Percentiles rank a stretch among this genome's conserved stretches.
phyloP scores from a whole-genome alignment of 2,888 invertebrate species.

The Zygaena filipendulae region DNA sequence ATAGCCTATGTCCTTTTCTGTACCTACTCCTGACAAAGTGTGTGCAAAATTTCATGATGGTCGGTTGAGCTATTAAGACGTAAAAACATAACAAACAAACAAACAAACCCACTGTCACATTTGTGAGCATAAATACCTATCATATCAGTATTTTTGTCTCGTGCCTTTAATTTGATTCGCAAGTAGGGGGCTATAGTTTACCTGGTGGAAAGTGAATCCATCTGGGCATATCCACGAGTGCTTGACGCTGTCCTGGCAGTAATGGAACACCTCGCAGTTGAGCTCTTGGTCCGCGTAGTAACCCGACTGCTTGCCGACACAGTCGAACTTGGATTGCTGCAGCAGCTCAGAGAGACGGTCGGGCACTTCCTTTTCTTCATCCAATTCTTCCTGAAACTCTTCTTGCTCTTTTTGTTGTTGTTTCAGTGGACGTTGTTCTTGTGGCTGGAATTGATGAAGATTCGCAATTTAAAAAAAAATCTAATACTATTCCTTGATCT shows the following conservation, averaged over 20 bases:
- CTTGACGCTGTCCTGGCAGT: slow-evolving; percentile 89
- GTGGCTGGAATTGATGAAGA: slow-evolving; percentile 21
- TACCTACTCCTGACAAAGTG: too few species aligned
- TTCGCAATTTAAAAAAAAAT: not conserved
- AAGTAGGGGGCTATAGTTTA: too few species aligned
- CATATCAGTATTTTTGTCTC: too few species aligned
- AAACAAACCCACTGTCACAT: too few species aligned
- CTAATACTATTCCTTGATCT: too few species aligned
- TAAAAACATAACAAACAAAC: too few species aligned
- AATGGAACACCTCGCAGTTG: slow-evolving; percentile 92
- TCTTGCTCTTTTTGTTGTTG: slow-evolving; percentile 23
- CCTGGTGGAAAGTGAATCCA: slow-evolving; percentile 89
- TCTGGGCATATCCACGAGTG: slow-evolving; percentile 96
- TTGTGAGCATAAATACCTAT: too few species aligned
- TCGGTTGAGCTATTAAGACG: too few species aligned
- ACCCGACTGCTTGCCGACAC: slow-evolving; percentile 82
- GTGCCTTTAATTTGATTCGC: too few species aligned
- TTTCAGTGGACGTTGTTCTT: slow-evolving; percentile 38
- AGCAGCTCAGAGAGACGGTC: slow-evolving; percentile 83
- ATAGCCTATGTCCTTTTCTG: too few species aligned
- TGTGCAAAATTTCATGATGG: too few species aligned
- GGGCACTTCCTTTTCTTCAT: slow-evolving; percentile 85
- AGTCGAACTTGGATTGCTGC: slow-evolving; percentile 86
- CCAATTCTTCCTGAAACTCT: slow-evolving; percentile 58
- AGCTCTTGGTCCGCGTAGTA: slow-evolving; percentile 93